Evolutionary conservation across 37 sponge, comb jelly and placozoan genomes (phyloP).

Genomic region (Oscarella lobularis): DNA sequence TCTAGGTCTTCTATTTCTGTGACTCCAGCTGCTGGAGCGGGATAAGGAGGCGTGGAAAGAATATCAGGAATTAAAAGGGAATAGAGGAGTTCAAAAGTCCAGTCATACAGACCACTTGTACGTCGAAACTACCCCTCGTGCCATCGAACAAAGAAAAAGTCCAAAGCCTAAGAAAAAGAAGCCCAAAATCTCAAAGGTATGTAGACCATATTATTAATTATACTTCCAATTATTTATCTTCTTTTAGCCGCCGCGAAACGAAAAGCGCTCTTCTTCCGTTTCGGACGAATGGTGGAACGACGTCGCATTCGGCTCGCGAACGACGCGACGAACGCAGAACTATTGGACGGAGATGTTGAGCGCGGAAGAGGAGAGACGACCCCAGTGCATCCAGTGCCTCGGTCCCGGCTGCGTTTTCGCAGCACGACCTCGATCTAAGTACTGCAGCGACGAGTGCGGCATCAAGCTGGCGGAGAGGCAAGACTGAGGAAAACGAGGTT

Average conservation of each 20-base stretch:
- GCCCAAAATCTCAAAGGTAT: too few species aligned
- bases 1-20: too few species aligned
- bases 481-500: conserved; percentile 8
- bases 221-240: neutral
- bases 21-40: too few species aligned
- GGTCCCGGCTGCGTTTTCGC: conserved; percentile 74
- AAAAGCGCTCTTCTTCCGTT: neutral
- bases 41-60: too few species aligned
- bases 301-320: neutral
- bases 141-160: too few species aligned
- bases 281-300: neutral
- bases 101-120: neutral
- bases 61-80: conserved; percentile 20
- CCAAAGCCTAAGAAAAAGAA: too few species aligned
- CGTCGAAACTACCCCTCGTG: too few species aligned
- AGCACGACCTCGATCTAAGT: conserved; percentile 76
- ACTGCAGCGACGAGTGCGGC: conserved; percentile 94
- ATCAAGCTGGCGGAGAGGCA: conserved; percentile 64
- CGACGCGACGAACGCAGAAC: neutral
- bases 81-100: neutral
- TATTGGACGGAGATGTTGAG: neutral
- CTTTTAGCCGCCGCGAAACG: neutral
- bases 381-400: conserved; percentile 59
- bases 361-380: neutral
- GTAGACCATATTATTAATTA: too few species aligned